Evolutionary conservation across 1,140 invertebrate species (phyloP).

Genomic region (Parapsyche elsis): DNA sequence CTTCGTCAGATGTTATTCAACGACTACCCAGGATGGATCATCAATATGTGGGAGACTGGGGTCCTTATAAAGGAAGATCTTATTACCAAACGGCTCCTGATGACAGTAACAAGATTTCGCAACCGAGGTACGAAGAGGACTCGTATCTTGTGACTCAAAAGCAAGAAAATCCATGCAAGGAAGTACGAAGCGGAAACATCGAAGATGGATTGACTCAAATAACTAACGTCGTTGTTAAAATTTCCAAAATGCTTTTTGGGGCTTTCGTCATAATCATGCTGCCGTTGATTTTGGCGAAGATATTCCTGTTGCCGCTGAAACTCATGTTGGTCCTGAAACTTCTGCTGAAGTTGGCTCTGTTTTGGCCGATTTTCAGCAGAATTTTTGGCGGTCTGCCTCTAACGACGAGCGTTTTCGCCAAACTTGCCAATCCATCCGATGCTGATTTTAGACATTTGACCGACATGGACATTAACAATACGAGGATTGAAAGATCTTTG

Average conservation of each 20-base stretch:
- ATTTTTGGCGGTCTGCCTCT: background rate
- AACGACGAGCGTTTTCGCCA: constrained; percentile 24
- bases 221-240: constrained; percentile 38
- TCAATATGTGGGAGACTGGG: background rate
- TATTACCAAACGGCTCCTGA: background rate
- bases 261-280: constrained; percentile 46
- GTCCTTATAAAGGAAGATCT: background rate
- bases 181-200: background rate
- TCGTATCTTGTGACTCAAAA: background rate
- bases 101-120: background rate
- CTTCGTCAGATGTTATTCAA: background rate
- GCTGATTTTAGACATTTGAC: background rate
- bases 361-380: constrained; percentile 50
- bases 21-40: background rate
- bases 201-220: constrained; percentile 49
- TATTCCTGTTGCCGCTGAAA: constrained; percentile 52
- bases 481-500: constrained; percentile 37
- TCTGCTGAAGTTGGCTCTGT: constrained; percentile 43
- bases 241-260: constrained; percentile 52
- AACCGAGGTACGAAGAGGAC: background rate
- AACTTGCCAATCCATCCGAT: constrained; percentile 13
- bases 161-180: constrained; percentile 19
- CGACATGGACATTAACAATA: background rate
- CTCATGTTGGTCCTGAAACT: constrained; percentile 45
- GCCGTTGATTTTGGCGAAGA: constrained; percentile 45